Percentiles rank a stretch among this genome's conserved stretches.
Conservation (phyloP, 92 coral and sea anemone genomes). For the Paramuricea clavata region DNA sequence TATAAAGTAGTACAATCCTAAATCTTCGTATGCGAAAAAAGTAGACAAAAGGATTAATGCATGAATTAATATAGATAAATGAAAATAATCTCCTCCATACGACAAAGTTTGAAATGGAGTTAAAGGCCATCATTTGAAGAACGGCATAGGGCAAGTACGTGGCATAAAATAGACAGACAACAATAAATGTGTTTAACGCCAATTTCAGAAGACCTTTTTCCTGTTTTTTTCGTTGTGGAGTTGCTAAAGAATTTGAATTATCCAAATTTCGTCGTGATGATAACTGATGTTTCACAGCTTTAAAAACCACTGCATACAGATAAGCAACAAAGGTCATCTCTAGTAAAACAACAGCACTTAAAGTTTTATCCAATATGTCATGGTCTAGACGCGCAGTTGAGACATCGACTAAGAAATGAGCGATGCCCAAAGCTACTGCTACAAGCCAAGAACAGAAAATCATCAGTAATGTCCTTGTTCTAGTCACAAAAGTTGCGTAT, state of each 20-base stretch:
- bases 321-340: conserved; percentile 3
- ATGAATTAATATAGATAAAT: conserved; percentile 30
- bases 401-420: background rate
- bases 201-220: conserved; percentile 10
- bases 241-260: background rate
- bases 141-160: conserved; percentile 31
- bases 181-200: conserved; percentile 18
- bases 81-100: conserved; percentile 26
- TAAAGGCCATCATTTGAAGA: conserved; percentile 33
- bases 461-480: conserved; percentile 13
- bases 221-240: background rate
- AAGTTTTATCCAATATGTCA: background rate
- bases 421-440: background rate
- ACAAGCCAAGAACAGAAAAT: background rate
- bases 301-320: conserved; percentile 13
- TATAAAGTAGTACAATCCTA: background rate
- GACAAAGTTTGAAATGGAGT: background rate
- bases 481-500: background rate
- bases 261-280: background rate
- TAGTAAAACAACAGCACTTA: conserved; percentile 10
- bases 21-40: conserved; percentile 31
- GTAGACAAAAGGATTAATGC: conserved; percentile 35
- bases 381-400: background rate
- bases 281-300: conserved; percentile 28
- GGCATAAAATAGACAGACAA: conserved; percentile 26